Evolutionary conservation across 2,888 invertebrate species (phyloP).

Genomic region (Hirtodrosophila alboralis): DNA sequence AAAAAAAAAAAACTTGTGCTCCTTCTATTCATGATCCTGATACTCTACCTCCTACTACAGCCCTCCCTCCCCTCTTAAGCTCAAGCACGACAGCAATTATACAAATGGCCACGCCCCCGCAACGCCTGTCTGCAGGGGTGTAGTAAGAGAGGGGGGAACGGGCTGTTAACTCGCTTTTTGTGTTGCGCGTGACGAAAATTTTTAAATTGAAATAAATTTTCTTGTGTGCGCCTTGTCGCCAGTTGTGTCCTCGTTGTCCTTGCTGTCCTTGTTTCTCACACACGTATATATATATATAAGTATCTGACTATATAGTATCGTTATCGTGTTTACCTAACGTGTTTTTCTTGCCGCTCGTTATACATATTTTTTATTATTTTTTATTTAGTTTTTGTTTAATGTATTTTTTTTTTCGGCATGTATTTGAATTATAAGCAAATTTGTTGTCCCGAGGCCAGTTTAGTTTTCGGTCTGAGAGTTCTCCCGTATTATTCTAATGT

Average conservation of each 20-base stretch:
- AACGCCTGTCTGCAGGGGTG: neutral
- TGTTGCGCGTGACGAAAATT: slow-evolving; percentile 75
- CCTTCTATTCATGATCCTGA: slow-evolving; percentile 9
- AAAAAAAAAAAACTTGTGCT: neutral
- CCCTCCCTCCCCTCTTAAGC: slow-evolving; percentile 2
- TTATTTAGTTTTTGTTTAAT: slow-evolving; percentile 23
- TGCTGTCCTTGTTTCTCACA: slow-evolving; percentile 39
- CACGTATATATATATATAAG: slow-evolving; percentile 15
- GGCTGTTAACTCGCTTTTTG: slow-evolving; percentile 61
- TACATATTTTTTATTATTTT: slow-evolving; percentile 37
- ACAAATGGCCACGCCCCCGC: slow-evolving; percentile 61
- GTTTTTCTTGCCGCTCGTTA: slow-evolving; percentile 60
- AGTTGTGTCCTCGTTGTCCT: slow-evolving; percentile 55
- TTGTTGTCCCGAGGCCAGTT: slow-evolving; percentile 65
- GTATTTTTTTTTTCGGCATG: slow-evolving; percentile 36
- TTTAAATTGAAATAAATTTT: slow-evolving; percentile 77
- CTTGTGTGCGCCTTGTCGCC: slow-evolving; percentile 42
- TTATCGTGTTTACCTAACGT: slow-evolving; percentile 75
- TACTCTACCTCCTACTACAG: slow-evolving; percentile 1
- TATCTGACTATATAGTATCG: slow-evolving; percentile 59
- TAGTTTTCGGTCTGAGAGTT: slow-evolving; percentile 26
- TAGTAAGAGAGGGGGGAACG: neutral
- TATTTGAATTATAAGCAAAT: slow-evolving; percentile 74
- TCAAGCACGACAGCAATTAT: slow-evolving; percentile 67
- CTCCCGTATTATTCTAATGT: slow-evolving; percentile 58